These are phyloP conservation scores for Gopherus evgoodei DNA, from an alignment of 2,113 vertebrate genomes.

Conservation along the genomic window DNA sequence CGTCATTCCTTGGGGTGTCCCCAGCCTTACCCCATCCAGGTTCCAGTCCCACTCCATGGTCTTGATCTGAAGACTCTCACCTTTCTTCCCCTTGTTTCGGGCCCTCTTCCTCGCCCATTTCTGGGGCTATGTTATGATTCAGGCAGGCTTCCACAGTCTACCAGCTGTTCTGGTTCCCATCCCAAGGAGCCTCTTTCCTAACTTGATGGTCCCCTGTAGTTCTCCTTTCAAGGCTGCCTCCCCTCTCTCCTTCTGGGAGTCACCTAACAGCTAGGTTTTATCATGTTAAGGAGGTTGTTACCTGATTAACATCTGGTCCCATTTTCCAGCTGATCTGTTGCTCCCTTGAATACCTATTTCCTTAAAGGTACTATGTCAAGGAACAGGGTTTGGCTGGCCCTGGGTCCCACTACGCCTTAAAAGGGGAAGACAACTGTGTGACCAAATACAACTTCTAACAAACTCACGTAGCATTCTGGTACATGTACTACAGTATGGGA, in stretches of 20 bases:
- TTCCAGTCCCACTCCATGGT: not conserved
- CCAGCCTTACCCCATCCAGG: not conserved
- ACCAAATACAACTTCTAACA: not conserved
- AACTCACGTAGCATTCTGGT: not conserved
- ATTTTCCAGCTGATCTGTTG: not conserved
- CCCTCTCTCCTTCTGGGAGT: not conserved
- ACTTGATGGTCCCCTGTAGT: not conserved
- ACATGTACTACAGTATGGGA: not conserved
- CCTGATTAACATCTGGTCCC: not conserved
- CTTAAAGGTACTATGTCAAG: not conserved
- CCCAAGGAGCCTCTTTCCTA: not conserved
- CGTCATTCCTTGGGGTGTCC: too few species aligned
- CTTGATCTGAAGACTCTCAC: not conserved
- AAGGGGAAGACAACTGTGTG: not conserved
- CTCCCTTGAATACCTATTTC: not conserved
- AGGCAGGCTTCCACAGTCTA: not conserved
- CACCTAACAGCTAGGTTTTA: not conserved
- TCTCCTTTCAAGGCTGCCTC: not conserved
- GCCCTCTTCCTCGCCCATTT: too few species aligned
- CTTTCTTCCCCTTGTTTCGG: not conserved
- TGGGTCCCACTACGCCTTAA: not conserved
- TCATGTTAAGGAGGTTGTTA: too few species aligned
- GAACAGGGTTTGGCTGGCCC: not conserved
- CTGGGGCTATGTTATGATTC: not conserved
- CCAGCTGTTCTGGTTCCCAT: not conserved